Evolutionary conservation across 2,797 vertebrate species (phyloP).

Genomic region (Cryptoblepharus egeriae): DNA sequence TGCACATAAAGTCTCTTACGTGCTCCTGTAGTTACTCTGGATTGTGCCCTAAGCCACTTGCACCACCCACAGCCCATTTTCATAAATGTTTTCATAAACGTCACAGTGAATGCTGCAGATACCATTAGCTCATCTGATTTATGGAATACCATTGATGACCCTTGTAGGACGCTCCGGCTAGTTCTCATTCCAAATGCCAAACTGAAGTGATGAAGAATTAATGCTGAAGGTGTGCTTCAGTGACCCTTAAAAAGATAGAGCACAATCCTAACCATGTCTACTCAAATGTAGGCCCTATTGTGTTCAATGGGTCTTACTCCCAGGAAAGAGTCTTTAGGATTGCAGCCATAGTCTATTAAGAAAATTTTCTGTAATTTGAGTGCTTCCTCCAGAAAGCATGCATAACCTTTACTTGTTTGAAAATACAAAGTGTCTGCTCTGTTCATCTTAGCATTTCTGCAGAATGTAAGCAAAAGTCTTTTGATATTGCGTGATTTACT

Average conservation of each 20-base stretch:
- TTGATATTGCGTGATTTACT: slow-evolving; percentile 15
- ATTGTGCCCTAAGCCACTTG: too few relatives aligned
- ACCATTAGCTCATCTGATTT: background rate
- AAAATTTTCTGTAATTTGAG: background rate
- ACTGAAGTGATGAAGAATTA: background rate
- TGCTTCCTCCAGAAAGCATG: background rate
- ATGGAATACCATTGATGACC: background rate
- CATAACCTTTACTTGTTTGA: slow-evolving; percentile 17
- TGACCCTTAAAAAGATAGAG: background rate
- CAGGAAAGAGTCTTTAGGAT: too few relatives aligned
- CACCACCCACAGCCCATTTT: too few relatives aligned
- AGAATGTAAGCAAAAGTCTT: slow-evolving; percentile 10
- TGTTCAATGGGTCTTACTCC: too few relatives aligned
- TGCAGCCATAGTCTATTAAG: too few relatives aligned
- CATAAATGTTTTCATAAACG: slow-evolving; percentile 1
- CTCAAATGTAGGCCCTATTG: too few relatives aligned
- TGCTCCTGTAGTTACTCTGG: too few relatives aligned
- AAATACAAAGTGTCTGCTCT: slow-evolving; percentile 1
- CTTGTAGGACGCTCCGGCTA: background rate
- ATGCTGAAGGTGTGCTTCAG: slow-evolving; percentile 3
- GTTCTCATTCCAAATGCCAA: background rate
- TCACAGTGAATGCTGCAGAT: background rate
- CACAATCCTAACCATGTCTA: too few relatives aligned
- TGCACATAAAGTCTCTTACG: too few relatives aligned
- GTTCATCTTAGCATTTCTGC: slow-evolving; percentile 30